Percentiles rank a stretch among this genome's conserved stretches.
Evolutionary conservation across 2,888 invertebrate genomes (phyloP).

Genomic region (Andrena bucephala): DNA sequence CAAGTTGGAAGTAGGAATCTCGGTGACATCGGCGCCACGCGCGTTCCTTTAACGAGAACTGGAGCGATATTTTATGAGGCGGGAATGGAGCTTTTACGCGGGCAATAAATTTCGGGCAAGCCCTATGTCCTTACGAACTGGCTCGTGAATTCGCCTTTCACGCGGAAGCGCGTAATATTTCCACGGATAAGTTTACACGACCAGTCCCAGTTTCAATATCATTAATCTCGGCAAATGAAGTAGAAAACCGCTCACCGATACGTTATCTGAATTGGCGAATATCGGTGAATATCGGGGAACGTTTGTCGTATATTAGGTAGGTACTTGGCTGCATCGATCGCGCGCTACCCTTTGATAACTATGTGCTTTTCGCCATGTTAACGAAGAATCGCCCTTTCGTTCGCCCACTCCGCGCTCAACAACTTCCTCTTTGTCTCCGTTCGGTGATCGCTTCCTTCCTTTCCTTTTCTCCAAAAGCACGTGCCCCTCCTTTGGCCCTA

Average conservation of each 20-base stretch:
- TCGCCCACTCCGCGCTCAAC: neutral
- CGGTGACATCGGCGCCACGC: neutral
- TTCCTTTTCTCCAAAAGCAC: neutral
- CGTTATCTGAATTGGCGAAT: neutral
- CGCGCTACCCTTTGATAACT: neutral
- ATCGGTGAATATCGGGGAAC: neutral
- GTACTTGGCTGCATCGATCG: conserved; percentile 4
- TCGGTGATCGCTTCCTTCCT: conserved; percentile 1
- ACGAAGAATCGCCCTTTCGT: conserved; percentile 14
- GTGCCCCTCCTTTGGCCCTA: neutral
- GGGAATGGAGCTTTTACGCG: conserved; percentile 7
- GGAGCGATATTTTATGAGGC: neutral
- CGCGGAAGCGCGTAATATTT: conserved; percentile 9
- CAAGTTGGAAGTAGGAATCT: neutral
- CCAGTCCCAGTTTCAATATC: neutral
- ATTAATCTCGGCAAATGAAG: conserved; percentile 5
- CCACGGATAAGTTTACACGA: neutral
- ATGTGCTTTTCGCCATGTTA: neutral
- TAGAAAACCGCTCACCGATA: neutral
- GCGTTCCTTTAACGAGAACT: neutral
- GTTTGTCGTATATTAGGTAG: conserved; percentile 5
- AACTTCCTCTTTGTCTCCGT: conserved; percentile 5
- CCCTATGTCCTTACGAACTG: neutral
- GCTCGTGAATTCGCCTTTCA: conserved; percentile 5
- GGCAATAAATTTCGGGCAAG: conserved; percentile 1